Base-by-base conservation (phyloP, 2,888 invertebrate species). In the Operophtera brumata region DNA sequence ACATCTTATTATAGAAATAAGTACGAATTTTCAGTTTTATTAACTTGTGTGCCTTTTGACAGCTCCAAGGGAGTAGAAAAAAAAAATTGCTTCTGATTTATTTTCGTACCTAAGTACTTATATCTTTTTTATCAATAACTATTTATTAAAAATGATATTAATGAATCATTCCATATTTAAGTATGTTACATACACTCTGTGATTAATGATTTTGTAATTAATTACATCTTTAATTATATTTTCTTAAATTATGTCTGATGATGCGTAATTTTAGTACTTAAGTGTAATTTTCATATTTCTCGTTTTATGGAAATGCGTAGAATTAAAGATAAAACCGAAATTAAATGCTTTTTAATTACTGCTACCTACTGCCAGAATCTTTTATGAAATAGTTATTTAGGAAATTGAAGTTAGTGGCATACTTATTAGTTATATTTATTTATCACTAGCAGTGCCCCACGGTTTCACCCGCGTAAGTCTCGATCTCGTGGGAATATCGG, bases 291-390 rank as follows among this genome's bases (percentile, higher is more conserved):
- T 80, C 84, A 74, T 78, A 65, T 77, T 79, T 77, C 67, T 69
- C 62, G 65, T 79, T 86, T 78, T 82, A 72, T 82, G 82, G 73
- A 86, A 86, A 84, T 86, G 82, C 84, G 75, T 86, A 86, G 80
- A 81, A 77, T 54, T 50, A 53, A 82, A 79, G 71, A 77, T 76
- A 30, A 30, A 67, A 65, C 63, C 66, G 61, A 67, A 68, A 66
- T 65, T 14, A 0, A 34, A 37, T 39, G 13, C 6, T 32, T 34
- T 46, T 45, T 50, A 28, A 32, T 51, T 51, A n/a, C n/a, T n/a
- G n/a, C n/a, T n/a, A n/a, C n/a, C n/a, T n/a, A n/a, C n/a, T n/a
- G n/a, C n/a, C n/a, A n/a, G n/a, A n/a, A n/a, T n/a, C n/a, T n/a
- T 40, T 25, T n/a, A 6, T 20, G 1, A 37, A 13, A 8, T 37